Evolutionary conservation across 2,888 invertebrate species (phyloP).

Genomic region (Epinotia brunnichana): DNA sequence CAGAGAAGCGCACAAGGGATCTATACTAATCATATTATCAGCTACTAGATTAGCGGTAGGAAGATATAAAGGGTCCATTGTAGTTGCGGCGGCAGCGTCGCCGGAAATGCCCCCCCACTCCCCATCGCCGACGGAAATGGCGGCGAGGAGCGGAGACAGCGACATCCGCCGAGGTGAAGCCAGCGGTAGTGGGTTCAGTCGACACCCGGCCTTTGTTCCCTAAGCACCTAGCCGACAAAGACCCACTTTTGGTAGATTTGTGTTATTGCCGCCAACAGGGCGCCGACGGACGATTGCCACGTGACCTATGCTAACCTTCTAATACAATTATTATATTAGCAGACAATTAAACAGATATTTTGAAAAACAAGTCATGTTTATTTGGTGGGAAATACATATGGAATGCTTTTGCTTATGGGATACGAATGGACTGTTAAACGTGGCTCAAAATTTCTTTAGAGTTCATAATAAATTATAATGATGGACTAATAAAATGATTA

Average conservation of each 20-base stretch:
- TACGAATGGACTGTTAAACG: no score
- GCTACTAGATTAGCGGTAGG: conserved; percentile 74
- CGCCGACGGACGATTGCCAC: conserved; percentile 54
- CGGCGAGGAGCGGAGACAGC: conserved; percentile 79
- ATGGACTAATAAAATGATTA: no score
- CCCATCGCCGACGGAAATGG: conserved; percentile 67
- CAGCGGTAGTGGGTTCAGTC: conserved; percentile 54
- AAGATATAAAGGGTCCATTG: conserved; percentile 77
- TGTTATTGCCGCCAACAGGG: conserved; percentile 54
- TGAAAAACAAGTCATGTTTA: background rate
- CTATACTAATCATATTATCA: conserved; percentile 71
- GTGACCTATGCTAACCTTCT: conserved; percentile 45
- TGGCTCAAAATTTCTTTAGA: no score
- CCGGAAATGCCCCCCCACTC: conserved; percentile 50
- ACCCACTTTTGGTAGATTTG: conserved; percentile 57
- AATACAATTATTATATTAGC: conserved; percentile 3
- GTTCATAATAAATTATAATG: no score
- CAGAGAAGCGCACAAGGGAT: conserved; percentile 53
- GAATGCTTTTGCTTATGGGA: no score
- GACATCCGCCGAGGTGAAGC: conserved; percentile 75
- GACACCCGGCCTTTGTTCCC: conserved; percentile 57
- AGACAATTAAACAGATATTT: background rate
- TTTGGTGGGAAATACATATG: background rate
- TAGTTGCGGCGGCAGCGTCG: conserved; percentile 60
- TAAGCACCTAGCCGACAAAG: conserved; percentile 56